Evolutionary conservation across 2,113 vertebrate genomes (phyloP).

Genomic region (Neopipo cinnamomea): DNA sequence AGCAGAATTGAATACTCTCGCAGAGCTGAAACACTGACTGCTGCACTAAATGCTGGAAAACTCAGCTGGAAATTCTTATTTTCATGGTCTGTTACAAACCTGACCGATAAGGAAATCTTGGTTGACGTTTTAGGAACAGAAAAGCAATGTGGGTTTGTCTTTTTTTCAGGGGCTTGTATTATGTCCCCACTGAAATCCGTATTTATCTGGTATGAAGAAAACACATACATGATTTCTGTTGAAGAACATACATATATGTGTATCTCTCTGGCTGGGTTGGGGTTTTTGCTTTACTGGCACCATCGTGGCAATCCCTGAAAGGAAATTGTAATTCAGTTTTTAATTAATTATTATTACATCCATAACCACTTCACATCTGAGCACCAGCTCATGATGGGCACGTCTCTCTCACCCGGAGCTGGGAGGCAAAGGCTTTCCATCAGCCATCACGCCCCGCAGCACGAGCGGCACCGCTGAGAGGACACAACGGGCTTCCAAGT

Average conservation of each 20-base stretch:
- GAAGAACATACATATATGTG: not conserved
- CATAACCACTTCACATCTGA: not conserved
- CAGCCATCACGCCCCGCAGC: not conserved
- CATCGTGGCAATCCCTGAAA: not conserved
- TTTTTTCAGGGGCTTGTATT: not conserved
- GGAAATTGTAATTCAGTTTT: not conserved
- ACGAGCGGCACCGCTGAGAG: not conserved
- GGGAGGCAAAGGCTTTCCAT: not conserved
- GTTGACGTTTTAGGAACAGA: not conserved
- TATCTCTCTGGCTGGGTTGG: not conserved
- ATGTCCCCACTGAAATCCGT: not conserved
- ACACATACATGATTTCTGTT: not conserved
- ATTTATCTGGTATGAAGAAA: not conserved
- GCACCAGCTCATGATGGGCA: not conserved
- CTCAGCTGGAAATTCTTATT: not conserved
- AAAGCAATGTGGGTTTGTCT: fast-evolving
- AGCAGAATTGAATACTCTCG: not conserved
- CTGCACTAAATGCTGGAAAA: not conserved
- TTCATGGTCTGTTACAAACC: not conserved
- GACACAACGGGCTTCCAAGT: not conserved
- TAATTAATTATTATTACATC: not conserved
- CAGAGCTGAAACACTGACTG: not conserved
- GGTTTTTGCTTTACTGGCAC: not conserved
- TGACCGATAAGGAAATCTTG: not conserved
- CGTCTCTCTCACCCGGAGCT: not conserved